Base-by-base conservation (phyloP, 2,113 vertebrate genomes). In the Platysternon megacephalum region DNA sequence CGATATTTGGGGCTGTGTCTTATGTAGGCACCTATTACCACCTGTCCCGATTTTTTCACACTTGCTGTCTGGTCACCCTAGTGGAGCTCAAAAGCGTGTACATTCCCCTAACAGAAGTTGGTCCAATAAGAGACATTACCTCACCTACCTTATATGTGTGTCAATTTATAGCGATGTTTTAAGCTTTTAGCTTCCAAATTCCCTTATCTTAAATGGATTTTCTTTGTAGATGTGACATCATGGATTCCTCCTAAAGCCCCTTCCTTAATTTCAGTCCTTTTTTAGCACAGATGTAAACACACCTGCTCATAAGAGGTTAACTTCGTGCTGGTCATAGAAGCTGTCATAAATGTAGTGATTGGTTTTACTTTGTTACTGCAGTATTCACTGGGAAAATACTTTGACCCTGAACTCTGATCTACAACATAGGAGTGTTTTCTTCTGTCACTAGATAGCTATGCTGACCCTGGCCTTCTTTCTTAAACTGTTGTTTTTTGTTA, bases 341-440 rank as follows among this genome's bases (percentile, higher is more conserved):
- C 17, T 74, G 28, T 90, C 84, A 8, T 76, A 61, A 80, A 85
- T 26, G 3, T 46, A 61, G 13, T 78, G 3, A 2, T 86, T 92
- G 46, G 11, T 42, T 96, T 89, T 58, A 56, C 76, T 81, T 90
- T 89, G 1, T 78, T 78, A 72, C 35, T 39, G 65, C 35, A 22
- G 8, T 91, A 10, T 55, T 55, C 51, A 8, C 32, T 84, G n/a
- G 68, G 46, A 12, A 85, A 85, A 78, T 56, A 4, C 22, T 83
- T 91, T 86, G 13, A 83, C 4, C 79, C 26, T 6, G 84, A 29
- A 42, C 87, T 91, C 51, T 68, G 19, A 61, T 94, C 93, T 87
- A 9, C 16, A 26, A 44, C 72, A 26, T 42, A 13, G 11, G 39
- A 76, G 24, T 76, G 5, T 42, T 44, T 76, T 88, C 24, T 35